Conservation (phyloP, 2,797 vertebrate genomes). For the Ptychadena robeensis region DNA sequence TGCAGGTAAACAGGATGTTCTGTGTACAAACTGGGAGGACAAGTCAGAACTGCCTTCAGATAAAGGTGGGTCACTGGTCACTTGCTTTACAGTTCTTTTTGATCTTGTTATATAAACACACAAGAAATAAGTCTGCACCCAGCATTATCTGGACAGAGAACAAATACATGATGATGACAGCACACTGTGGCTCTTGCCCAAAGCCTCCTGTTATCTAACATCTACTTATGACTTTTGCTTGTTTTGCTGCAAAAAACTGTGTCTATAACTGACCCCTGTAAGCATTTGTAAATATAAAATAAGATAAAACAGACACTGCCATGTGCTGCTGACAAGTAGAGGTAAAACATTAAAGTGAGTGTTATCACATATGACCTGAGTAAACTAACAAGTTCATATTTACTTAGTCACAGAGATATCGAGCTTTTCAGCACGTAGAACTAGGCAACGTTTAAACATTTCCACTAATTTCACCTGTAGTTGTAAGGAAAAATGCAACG, state of each 20-base stretch:
- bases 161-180: constrained; percentile 81
- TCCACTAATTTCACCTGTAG: constrained; percentile 15
- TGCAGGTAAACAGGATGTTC: constrained; percentile 40
- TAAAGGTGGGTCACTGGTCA: constrained; percentile 77
- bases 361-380: constrained; percentile 39
- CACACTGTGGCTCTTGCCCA: constrained; percentile 77
- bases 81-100: constrained; percentile 79
- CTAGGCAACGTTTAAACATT: constrained; percentile 35
- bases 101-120: constrained; percentile 82
- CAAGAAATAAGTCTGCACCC: constrained; percentile 67
- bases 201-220: constrained; percentile 76
- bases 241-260: constrained; percentile 74
- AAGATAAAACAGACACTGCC: constrained; percentile 65
- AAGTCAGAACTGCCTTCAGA: constrained; percentile 75
- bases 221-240: constrained; percentile 70
- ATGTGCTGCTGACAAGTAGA: constrained; percentile 47
- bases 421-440: constrained; percentile 38
- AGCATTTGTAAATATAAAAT: constrained; percentile 76
- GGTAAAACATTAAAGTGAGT: constrained; percentile 53
- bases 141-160: constrained; percentile 74
- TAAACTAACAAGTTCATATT: background rate
- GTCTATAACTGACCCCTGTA: constrained; percentile 71
- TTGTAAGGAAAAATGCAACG: too few relatives aligned
- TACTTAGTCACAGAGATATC: constrained; percentile 53
- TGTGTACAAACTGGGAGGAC: constrained; percentile 59